These are phyloP conservation scores for Lacanobia wlatinum DNA, from an alignment of 2,888 invertebrate genomes.

Conservation along the genomic window DNA sequence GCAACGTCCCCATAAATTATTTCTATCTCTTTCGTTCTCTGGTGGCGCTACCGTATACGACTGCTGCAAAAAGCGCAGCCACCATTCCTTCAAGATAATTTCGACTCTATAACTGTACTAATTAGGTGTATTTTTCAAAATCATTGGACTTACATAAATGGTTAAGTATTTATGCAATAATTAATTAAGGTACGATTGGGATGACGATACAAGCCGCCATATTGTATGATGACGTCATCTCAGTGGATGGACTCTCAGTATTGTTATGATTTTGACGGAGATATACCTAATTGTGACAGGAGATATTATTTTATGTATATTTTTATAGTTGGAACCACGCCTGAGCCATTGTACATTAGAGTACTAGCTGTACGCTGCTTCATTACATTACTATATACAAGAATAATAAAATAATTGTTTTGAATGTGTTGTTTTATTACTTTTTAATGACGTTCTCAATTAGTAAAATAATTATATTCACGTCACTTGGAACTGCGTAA, in stretches of 20 bases:
- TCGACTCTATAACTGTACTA: constrained; percentile 45
- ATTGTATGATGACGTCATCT: constrained; percentile 57
- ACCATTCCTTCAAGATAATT: constrained; percentile 57
- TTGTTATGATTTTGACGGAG: constrained; percentile 59
- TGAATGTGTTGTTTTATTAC: constrained; percentile 77
- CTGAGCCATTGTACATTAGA: constrained; percentile 84
- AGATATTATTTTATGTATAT: constrained; percentile 67
- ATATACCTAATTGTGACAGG: constrained; percentile 58
- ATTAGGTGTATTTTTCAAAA: constrained; percentile 59
- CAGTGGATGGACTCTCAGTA: constrained; percentile 51
- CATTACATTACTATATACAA: constrained; percentile 88
- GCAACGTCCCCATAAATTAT: constrained; percentile 41
- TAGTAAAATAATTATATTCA: constrained; percentile 10
- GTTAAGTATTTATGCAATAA: constrained; percentile 68
- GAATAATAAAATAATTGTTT: constrained; percentile 89
- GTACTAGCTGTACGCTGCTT: constrained; percentile 87
- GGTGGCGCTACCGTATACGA: constrained; percentile 67
- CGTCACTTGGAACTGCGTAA: background rate
- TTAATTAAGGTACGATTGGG: constrained; percentile 61
- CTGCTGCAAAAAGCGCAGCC: constrained; percentile 61
- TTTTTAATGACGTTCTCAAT: constrained; percentile 17
- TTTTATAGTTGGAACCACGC: constrained; percentile 73
- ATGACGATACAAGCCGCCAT: constrained; percentile 57
- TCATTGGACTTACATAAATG: constrained; percentile 54
- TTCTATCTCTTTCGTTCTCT: constrained; percentile 40